Evolutionary conservation across 2,888 invertebrate species (phyloP).

Genomic region (Amphipoea lucens): DNA sequence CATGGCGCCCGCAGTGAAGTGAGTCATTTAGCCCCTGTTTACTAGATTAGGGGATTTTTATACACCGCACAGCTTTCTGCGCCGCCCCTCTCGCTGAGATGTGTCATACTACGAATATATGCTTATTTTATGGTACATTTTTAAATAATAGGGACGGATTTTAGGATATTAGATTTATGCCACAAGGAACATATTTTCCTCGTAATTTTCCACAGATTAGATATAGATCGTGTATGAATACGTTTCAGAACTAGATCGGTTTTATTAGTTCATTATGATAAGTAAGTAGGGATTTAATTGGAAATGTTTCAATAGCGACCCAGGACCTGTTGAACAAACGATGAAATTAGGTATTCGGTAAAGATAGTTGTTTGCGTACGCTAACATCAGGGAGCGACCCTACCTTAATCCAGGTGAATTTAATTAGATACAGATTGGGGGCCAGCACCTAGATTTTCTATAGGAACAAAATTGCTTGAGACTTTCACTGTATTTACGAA

Average conservation of each 20-base stretch:
- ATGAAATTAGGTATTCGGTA: conserved; percentile 47
- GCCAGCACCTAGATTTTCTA: conserved; percentile 31
- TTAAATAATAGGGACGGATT: conserved; percentile 78
- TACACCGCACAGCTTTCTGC: conserved; percentile 85
- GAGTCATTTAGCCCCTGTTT: conserved; percentile 90
- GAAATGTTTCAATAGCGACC: conserved; percentile 43
- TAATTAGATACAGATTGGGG: conserved; percentile 50
- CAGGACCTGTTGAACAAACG: conserved; percentile 56
- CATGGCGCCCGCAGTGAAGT: conserved; percentile 86
- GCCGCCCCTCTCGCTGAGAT: conserved; percentile 77
- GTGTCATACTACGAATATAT: conserved; percentile 81
- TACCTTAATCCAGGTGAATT: conserved; percentile 47
- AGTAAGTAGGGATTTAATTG: conserved; percentile 39
- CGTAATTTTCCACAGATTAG: conserved; percentile 50
- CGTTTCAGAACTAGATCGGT: conserved; percentile 31
- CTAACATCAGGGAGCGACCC: conserved; percentile 39
- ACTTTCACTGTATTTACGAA: conserved; percentile 2
- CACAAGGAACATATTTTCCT: conserved; percentile 52
- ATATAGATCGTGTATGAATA: conserved; percentile 30
- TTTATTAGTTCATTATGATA: conserved; percentile 32
- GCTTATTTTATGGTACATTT: conserved; percentile 78
- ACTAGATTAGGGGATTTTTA: conserved; percentile 90
- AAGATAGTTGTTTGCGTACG: conserved; percentile 55
- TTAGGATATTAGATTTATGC: conserved; percentile 71
- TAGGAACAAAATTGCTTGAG: conserved; percentile 17